Conservation (phyloP, 2,113 vertebrate genomes). For the Rhodinocichla rosea region DNA sequence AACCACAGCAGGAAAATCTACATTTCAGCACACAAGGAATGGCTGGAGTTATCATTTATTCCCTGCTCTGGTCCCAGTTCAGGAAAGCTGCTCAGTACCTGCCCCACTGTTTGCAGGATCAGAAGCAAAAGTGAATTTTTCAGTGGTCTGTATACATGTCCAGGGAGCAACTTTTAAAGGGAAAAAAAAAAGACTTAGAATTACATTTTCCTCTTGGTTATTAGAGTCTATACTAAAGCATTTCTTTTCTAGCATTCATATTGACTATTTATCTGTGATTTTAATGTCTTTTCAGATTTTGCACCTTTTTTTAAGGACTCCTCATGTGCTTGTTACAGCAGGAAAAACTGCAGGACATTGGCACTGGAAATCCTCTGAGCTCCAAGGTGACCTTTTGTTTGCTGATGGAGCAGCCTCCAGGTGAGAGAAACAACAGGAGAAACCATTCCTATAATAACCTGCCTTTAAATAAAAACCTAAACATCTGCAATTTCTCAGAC, state of each 20-base stretch:
- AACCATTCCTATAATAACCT: not conserved
- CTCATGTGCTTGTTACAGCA: not conserved
- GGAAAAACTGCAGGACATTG: not conserved
- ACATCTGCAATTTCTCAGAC: not conserved
- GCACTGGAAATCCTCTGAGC: not conserved
- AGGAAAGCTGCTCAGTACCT: not conserved
- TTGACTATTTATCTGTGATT: not conserved
- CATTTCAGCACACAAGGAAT: not conserved
- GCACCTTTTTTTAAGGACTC: not conserved
- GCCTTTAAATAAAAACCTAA: not conserved
- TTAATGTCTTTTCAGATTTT: not conserved
- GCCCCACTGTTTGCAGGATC: not conserved
- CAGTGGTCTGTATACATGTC: not conserved
- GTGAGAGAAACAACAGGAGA: not conserved
- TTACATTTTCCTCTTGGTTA: not conserved
- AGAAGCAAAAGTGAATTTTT: not conserved
- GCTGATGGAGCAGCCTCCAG: not conserved
- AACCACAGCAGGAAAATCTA: not conserved
- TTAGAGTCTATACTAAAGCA: not conserved
- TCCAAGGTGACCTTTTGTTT: not conserved
- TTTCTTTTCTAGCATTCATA: not conserved
- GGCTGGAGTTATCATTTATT: not conserved
- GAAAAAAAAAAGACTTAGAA: not conserved
- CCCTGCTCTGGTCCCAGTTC: not conserved
- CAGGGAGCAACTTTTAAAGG: not conserved